Evolutionary conservation across 2,113 vertebrate genomes (phyloP).

Genomic region (Dascyllus trimaculatus): DNA sequence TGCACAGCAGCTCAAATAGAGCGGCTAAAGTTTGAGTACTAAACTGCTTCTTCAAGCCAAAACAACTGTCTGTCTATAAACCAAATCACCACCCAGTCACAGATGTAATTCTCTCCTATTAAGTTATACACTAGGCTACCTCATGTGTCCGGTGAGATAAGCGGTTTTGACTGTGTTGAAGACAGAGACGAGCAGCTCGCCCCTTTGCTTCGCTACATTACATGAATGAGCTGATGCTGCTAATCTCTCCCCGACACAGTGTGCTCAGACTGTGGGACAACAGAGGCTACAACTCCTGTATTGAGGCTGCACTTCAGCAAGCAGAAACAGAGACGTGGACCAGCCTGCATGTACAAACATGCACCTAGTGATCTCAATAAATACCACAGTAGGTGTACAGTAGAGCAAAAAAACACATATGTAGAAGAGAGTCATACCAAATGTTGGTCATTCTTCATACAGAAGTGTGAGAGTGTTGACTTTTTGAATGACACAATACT

Average conservation of each 20-base stretch:
- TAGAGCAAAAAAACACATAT: background rate
- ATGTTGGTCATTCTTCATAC: conserved; percentile 15
- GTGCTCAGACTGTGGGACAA: conserved; percentile 29
- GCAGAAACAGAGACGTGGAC: background rate
- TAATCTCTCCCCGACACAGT: conserved; percentile 63
- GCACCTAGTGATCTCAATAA: background rate
- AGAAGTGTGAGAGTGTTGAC: background rate
- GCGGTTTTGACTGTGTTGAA: background rate
- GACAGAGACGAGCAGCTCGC: background rate
- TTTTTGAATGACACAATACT: conserved; percentile 2
- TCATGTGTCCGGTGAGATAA: background rate
- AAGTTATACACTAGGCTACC: background rate
- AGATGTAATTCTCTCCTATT: background rate
- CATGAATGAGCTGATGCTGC: conserved; percentile 53
- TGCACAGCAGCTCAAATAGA: no score
- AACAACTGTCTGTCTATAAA: background rate
- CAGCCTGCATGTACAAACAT: background rate
- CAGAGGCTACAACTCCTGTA: conserved; percentile 13
- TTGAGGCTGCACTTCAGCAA: conserved; percentile 19
- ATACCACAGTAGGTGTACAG: background rate
- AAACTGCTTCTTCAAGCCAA: background rate
- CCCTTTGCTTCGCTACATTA: conserved; percentile 43
- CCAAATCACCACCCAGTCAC: background rate
- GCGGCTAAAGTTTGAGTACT: no score
- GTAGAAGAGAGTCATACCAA: background rate